Base-by-base conservation (phyloP, 2,113 vertebrate species). In the Rhipidura dahli region DNA sequence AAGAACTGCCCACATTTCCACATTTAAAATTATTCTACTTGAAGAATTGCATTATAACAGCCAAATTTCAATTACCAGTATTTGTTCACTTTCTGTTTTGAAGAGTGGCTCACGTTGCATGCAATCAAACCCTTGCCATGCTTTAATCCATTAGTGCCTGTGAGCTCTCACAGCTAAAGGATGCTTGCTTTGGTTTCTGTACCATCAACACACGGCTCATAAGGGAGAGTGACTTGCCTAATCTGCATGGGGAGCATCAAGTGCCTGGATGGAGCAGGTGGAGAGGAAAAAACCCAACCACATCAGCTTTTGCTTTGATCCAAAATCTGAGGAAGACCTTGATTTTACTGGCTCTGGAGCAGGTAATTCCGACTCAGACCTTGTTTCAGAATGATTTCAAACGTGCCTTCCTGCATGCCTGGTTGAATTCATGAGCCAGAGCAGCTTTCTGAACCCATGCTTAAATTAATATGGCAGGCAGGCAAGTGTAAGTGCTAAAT, bases 301-400 rank as follows among this genome's bases (percentile, higher is more conserved):
- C 26, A 21, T 4, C 6, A 44, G 31, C 19, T 93, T 86, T 76
- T 89, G 23, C 44, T 64, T 69, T 59, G 53, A 77, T 86, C 15
- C 71, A 49, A 83, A 94, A 76, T 37, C 50, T 2, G 4, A 44
- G 33, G 49, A 6, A 68, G 40, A 11, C n/a, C 47, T 54, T 82
- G 78, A 75, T 87, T 92, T 75, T 35, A 27, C 40, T 42, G 70
- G 42, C n/a, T 84, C 33, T 84, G 77, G 45, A 91, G 10, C n/a
- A 70, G 47, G n/a, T n/a, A n/a, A n/a, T n/a, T n/a, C n/a, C 19
- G 39, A 13, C 59, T 69, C 79, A 60, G 49, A 27, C 18, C 10
- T 70, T 17, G 1, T 60, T 87, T 56, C 65, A 87, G 17, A 15
- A 85, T 26, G 13, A n/a, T 5, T 89, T 76, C 50, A 69, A 47